phyloP scores from a whole-genome alignment of 2,113 vertebrate species.

The Eonycteris spelaea region DNA sequence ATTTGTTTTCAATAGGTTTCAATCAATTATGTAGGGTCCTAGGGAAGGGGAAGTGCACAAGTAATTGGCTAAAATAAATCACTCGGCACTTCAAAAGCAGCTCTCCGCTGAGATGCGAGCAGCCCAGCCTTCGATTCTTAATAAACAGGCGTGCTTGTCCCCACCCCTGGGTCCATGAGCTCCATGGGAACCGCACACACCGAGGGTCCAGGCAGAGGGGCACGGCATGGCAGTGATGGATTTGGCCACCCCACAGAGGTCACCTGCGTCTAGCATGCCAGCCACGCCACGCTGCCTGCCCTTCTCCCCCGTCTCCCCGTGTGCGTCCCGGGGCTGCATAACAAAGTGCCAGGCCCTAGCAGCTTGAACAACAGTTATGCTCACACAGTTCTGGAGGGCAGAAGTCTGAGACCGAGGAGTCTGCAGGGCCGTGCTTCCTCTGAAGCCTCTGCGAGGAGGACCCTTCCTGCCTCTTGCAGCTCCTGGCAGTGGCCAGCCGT shows the following conservation, averaged over 20 bases:
- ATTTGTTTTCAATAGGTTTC: slow-evolving; percentile 91
- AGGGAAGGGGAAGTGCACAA: slow-evolving; percentile 77
- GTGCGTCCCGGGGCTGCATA: not conserved
- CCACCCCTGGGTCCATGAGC: not conserved
- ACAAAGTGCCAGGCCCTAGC: accelerated
- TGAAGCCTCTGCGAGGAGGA: too few species aligned
- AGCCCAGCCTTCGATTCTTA: slow-evolving; percentile 52
- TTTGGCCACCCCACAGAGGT: not conserved
- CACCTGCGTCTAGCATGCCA: not conserved
- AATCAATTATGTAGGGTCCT: slow-evolving; percentile 87
- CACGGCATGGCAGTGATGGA: not conserved
- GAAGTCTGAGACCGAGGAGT: too few species aligned
- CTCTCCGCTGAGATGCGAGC: not conserved
- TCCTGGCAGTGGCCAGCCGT: not conserved
- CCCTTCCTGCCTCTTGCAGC: not conserved
- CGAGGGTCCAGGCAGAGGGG: not conserved
- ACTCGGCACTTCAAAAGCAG: slow-evolving; percentile 72
- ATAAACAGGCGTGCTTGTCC: slow-evolving; percentile 10
- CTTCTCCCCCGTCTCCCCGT: accelerated
- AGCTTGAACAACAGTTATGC: accelerated
- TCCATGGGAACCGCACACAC: not conserved
- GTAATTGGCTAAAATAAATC: slow-evolving; percentile 90
- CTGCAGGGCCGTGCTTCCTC: accelerated
- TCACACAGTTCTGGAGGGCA: accelerated
- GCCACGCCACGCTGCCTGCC: not conserved